phyloP scores from a whole-genome alignment of 2,888 invertebrate species.

The Cerastoderma edule region DNA sequence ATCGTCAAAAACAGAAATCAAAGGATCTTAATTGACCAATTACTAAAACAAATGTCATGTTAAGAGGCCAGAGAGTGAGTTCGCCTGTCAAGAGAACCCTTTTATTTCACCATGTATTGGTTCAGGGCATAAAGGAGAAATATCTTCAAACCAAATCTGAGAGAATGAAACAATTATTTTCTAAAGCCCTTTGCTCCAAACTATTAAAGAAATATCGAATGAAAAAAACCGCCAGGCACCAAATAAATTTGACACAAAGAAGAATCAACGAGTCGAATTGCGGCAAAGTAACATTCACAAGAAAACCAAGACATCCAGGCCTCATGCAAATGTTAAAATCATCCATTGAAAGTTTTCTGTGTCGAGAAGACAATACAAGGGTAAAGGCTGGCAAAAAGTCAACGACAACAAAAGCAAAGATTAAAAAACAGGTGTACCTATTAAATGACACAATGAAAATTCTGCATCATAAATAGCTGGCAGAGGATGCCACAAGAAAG shows the following conservation, averaged over 20 bases:
- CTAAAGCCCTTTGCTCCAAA: constrained; percentile 17
- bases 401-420: constrained; percentile 38
- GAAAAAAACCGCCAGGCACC: background rate
- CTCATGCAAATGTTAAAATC: constrained; percentile 17
- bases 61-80: constrained; percentile 36
- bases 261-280: background rate
- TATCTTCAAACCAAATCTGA: constrained; percentile 26
- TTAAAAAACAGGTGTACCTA: constrained; percentile 56
- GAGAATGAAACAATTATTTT: constrained; percentile 1
- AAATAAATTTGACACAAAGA: constrained; percentile 12
- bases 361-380: constrained; percentile 56
- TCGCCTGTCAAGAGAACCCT: constrained; percentile 6
- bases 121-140: constrained; percentile 31
- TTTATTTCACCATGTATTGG: constrained; percentile 38
- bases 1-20: constrained; percentile 2
- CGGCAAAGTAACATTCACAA: background rate
- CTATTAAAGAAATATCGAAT: constrained; percentile 29
- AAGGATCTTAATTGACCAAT: constrained; percentile 22
- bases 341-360: constrained; percentile 24
- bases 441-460: constrained; percentile 51
- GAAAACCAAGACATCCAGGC: constrained; percentile 4
- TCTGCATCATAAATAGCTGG: constrained; percentile 50
- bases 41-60: constrained; percentile 29
- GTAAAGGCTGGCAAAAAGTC: constrained; percentile 52
- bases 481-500: constrained; percentile 26